Base-by-base conservation (phyloP, 2,113 vertebrate genomes). In the Apus apus region DNA sequence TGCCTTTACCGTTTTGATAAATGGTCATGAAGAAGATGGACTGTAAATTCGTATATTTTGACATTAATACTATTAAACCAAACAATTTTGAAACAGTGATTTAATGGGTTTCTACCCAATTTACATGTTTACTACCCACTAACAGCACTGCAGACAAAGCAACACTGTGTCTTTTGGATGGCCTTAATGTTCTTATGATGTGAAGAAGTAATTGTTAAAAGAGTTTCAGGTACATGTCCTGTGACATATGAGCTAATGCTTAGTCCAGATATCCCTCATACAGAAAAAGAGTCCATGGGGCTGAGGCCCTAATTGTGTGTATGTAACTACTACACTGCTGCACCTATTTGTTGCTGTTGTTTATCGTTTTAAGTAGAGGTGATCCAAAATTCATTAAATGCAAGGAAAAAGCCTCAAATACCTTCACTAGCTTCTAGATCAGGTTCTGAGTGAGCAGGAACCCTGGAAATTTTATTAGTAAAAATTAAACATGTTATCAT, bases 401-500 rank as follows among this genome's bases (percentile, higher is more conserved):
- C 45, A 53, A 86, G 73, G 30, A 22, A 79, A 93, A 90, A 64
- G 11, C 71, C 60, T 93, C 50, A 21, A 87, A 15, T 90, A 77
- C 70, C n/a, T 74, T 84, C 43, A 30, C 50, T 51, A 30, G 18
- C 48, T 93, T 85, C 91, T 91, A 48, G 64, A 75, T 78, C 46
- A 90, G 87, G 45, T 21, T 80, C 3, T 5, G 38, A 65, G 16
- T 73, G 81, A 95, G 43, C 64, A 61, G 91, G 73, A 94, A 94
- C 43, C 32, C 40, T 36, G 38, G 57, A 61, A 93, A 92, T 97
- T 95, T 92, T 95, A 95, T 92, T 91, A 78, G 83, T 50, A 79
- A 95, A 96, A 97, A 91, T 94, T 94, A 85, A 97, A 60, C 79
- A 73, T 85, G 75, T 84, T 97, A 81, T 85, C 92, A 72, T 77